Evolutionary conservation across 2,113 vertebrate genomes (phyloP), one percentile per base, ranked within the genome.

Genomic region (Corynorhinus townsendii): DNA sequence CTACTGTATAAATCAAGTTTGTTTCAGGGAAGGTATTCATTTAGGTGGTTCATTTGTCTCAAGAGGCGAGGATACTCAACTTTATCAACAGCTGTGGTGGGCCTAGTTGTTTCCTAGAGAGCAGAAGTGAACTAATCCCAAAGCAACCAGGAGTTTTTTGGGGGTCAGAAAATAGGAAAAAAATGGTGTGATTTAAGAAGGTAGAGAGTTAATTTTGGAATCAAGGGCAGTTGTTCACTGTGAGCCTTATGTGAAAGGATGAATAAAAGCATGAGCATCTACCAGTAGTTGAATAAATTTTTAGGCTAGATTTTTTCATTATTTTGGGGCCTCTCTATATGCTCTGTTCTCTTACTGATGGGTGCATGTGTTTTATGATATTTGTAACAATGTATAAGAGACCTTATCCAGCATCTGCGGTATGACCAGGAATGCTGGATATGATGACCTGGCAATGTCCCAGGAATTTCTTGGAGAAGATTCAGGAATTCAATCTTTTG

Each of bases 391-490:
- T 33, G 47, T 85, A 40, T 0, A 54, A 33, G 35, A 84, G 4
- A 56, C 16, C 40, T 77, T 94, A 54, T 33, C 30, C 45, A 54
- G n/a, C 11, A 85, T 91, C 68, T 82, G 49, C 82, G 59, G 75
- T 2, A 12, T 76, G 35, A 56, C 22, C 47, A 14, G 14, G 22
- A 90, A 49, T 69, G 11, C 22, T 45, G 62, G 40, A 54, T 45
- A 62, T 38, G 71, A 72, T 75, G 47, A 22, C 40, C n/a, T 76
- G 73, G 7, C 22, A 69, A 71, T 71, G 40, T 90, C 69, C 45
- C 88, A 76, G 52, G 69, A 92, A 30, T 90, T 92, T 90, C 35
- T 88, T 88, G 28, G 45, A 64, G 45, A 88, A n/a, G 45, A 83
- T 85, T 91, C 24, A 62, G 22, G 38, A 91, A 75, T 85, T 86